Evolutionary conservation across 1,140 invertebrate species (phyloP).

Genomic region (Dreissena polymorpha): DNA sequence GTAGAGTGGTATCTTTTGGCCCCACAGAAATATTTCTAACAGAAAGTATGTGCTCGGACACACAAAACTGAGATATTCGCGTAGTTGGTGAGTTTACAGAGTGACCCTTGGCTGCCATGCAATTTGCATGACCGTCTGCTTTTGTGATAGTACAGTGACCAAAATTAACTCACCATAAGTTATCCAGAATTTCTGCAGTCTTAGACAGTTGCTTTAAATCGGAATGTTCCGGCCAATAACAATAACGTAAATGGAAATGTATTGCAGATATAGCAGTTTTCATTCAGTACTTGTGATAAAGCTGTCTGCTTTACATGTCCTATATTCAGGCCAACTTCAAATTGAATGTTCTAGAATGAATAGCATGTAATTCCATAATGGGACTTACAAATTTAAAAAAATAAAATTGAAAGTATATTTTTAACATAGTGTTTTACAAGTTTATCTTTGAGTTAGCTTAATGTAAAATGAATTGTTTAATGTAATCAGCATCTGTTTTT

Average conservation of each 20-base stretch:
- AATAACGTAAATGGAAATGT: background rate
- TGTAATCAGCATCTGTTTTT: too few relatives aligned
- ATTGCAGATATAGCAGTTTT: background rate
- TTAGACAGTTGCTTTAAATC: background rate
- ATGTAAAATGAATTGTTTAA: too few relatives aligned
- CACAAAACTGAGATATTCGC: background rate
- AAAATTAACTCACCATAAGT: background rate
- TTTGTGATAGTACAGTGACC: background rate
- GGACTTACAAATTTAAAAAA: too few relatives aligned
- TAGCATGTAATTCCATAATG: too few relatives aligned
- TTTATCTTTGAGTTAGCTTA: too few relatives aligned
- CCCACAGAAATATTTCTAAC: constrained; percentile 44
- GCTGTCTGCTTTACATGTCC: too few relatives aligned
- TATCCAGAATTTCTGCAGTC: background rate
- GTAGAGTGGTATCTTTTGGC: constrained; percentile 40
- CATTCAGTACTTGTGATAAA: background rate
- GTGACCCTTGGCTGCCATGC: constrained; percentile 42
- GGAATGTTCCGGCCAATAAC: background rate
- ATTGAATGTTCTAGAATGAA: too few relatives aligned
- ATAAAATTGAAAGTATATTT: too few relatives aligned
- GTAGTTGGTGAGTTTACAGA: constrained; percentile 36
- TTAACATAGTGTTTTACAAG: too few relatives aligned
- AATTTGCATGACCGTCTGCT: constrained; percentile 38
- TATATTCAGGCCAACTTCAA: too few relatives aligned
- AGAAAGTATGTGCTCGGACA: background rate